Evolutionary conservation across 2,113 vertebrate species (phyloP).

Genomic region (Capreolus pygargus): DNA sequence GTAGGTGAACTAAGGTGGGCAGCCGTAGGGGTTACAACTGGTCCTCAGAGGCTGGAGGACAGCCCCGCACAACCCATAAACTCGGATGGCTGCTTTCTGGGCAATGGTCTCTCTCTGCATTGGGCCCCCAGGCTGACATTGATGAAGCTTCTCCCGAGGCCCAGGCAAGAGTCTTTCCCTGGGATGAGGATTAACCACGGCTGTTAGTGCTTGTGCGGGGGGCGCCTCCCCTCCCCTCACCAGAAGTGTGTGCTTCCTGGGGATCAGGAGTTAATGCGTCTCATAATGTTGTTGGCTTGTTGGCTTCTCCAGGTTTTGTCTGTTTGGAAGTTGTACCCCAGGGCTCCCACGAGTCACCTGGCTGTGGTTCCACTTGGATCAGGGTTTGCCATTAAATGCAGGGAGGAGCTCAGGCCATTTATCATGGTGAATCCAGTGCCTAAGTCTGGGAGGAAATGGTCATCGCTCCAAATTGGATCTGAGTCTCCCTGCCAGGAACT

Average conservation of each 20-base stretch:
- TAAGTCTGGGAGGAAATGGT: constrained; percentile 57
- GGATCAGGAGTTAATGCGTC: constrained; percentile 69
- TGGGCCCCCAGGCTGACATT: neutral
- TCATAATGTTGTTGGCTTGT: constrained; percentile 24
- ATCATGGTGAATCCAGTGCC: constrained; percentile 65
- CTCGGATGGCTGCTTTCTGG: neutral
- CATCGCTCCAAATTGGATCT: constrained; percentile 39
- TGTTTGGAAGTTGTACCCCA: constrained; percentile 66
- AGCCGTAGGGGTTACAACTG: accelerated
- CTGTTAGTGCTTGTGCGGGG: neutral
- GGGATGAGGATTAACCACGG: neutral
- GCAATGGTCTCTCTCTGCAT: neutral
- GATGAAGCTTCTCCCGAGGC: neutral
- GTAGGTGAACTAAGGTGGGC: neutral
- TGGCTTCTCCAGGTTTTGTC: constrained; percentile 63
- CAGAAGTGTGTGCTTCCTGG: constrained; percentile 58
- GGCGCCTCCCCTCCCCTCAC: constrained; percentile 23
- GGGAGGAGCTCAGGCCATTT: constrained; percentile 64
- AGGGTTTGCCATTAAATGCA: constrained; percentile 69
- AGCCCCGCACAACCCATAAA: neutral
- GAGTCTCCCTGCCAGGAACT: constrained; percentile 16
- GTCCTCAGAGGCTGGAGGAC: neutral
- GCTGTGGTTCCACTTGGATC: constrained; percentile 76
- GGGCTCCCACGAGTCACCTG: constrained; percentile 75
- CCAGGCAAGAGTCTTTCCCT: neutral